Evolutionary conservation across 2,888 invertebrate species (phyloP).

Genomic region (Bhutanitis thaidina): DNA sequence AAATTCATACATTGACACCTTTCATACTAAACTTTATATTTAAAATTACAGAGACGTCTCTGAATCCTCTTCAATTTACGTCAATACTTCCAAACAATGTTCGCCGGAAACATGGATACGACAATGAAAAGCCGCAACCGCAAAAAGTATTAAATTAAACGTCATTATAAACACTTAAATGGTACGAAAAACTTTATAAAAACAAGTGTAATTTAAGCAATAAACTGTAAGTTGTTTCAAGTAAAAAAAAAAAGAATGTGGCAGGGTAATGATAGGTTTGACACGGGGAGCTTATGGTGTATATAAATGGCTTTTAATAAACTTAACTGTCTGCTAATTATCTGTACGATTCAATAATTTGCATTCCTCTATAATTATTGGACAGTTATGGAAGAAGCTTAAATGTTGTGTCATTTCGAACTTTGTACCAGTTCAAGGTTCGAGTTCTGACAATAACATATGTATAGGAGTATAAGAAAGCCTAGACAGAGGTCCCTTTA

Average conservation of each 20-base stretch:
- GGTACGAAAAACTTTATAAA: not conserved
- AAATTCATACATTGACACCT: too few relatives aligned
- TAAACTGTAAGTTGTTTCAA: not conserved
- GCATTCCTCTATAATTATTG: not conserved
- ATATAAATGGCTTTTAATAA: not conserved
- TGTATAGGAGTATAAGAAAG: too few relatives aligned
- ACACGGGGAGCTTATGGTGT: not conserved
- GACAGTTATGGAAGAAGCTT: not conserved
- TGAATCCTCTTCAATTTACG: too few relatives aligned
- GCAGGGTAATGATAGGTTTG: not conserved
- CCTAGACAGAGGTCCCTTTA: too few relatives aligned
- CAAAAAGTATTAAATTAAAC: not conserved
- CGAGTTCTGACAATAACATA: too few relatives aligned
- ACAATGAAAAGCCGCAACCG: not conserved
- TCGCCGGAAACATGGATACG: not conserved
- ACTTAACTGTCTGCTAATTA: not conserved
- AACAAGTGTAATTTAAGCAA: not conserved
- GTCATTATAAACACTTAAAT: not conserved
- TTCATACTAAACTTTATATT: too few relatives aligned
- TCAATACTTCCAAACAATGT: not conserved
- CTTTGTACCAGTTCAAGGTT: conserved; percentile 3
- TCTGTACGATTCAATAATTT: not conserved
- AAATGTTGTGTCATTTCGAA: not conserved
- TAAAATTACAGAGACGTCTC: too few relatives aligned
- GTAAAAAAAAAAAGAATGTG: not conserved